phyloP scores from a whole-genome alignment of 2,797 vertebrate genomes.

The Mus caroli region DNA sequence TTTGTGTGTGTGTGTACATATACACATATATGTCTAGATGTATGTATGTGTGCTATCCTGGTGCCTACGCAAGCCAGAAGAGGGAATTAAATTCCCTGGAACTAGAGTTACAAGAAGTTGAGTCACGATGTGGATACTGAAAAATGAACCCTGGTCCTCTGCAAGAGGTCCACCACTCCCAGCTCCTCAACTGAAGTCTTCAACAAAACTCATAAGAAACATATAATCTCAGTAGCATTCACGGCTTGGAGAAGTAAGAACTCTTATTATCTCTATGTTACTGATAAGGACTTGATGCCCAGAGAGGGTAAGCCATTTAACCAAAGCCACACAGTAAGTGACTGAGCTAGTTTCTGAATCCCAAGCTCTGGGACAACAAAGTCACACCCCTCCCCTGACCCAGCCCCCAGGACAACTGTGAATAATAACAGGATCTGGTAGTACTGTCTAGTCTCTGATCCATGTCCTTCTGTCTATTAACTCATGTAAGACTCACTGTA shows the following conservation, averaged over 20 bases:
- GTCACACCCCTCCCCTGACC: not conserved
- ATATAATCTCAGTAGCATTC: not conserved
- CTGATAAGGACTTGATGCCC: not conserved
- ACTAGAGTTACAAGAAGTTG: not conserved
- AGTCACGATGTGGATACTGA: not conserved
- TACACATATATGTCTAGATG: not conserved
- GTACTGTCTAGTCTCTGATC: not conserved
- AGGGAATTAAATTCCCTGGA: not conserved
- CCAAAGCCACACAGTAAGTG: constrained; percentile 59
- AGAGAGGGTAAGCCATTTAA: constrained; percentile 61
- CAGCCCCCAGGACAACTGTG: not conserved
- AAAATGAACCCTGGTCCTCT: not conserved
- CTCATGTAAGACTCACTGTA: not conserved
- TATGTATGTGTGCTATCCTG: not conserved
- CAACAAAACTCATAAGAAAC: constrained; percentile 17
- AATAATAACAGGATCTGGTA: not conserved
- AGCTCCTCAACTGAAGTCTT: not conserved
- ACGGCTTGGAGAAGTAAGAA: constrained; percentile 38
- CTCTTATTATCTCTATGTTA: constrained; percentile 44
- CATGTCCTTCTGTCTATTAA: constrained; percentile 10
- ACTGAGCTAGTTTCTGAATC: constrained; percentile 50
- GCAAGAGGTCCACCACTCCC: not conserved
- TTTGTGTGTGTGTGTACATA: not conserved
- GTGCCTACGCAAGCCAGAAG: not conserved
- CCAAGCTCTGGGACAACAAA: constrained; percentile 5